These are phyloP conservation scores for Sarcophilus harrisii DNA, from an alignment of 2,797 vertebrate genomes.

Conservation along the genomic window DNA sequence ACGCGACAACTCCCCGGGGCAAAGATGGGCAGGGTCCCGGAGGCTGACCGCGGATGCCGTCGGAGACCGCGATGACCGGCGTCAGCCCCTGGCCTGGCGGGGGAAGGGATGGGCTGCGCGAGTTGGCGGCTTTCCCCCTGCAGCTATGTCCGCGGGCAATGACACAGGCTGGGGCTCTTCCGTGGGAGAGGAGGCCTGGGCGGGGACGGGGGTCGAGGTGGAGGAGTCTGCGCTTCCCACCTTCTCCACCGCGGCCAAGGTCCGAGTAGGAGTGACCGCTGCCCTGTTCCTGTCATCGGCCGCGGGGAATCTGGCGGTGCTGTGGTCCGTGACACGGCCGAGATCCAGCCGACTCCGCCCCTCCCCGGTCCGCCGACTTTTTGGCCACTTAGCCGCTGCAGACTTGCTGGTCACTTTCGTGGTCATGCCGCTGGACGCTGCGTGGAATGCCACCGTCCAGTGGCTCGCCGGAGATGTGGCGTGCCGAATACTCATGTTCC, in stretches of 20 bases:
- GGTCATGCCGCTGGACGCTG: constrained; percentile 91
- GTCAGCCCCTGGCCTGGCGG: constrained; percentile 15
- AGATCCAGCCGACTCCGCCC: constrained; percentile 80
- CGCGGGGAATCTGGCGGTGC: constrained; percentile 88
- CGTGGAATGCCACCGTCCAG: constrained; percentile 92
- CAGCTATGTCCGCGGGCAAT: constrained; percentile 24
- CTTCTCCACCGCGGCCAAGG: constrained; percentile 90
- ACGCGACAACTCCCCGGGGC: constrained; percentile 6
- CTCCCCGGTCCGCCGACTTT: constrained; percentile 88
- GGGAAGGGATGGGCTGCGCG: background rate
- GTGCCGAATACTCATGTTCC: constrained; percentile 91
- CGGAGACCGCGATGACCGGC: background rate
- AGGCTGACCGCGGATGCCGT: background rate
- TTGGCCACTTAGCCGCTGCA: constrained; percentile 89
- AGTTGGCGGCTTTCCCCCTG: background rate
- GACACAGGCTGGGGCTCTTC: background rate
- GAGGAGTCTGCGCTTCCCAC: constrained; percentile 83
- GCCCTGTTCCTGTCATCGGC: constrained; percentile 87
- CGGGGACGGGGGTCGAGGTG: constrained; percentile 34
- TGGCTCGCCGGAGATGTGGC: constrained; percentile 89
- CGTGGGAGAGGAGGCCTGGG: constrained; percentile 9
- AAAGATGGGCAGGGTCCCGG: constrained; percentile 8
- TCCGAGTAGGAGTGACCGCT: constrained; percentile 88
- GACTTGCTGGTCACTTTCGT: constrained; percentile 91
- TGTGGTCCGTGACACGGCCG: constrained; percentile 84